Conservation (phyloP, 2,888 invertebrate species). For the Steinernema hermaphroditum region DNA sequence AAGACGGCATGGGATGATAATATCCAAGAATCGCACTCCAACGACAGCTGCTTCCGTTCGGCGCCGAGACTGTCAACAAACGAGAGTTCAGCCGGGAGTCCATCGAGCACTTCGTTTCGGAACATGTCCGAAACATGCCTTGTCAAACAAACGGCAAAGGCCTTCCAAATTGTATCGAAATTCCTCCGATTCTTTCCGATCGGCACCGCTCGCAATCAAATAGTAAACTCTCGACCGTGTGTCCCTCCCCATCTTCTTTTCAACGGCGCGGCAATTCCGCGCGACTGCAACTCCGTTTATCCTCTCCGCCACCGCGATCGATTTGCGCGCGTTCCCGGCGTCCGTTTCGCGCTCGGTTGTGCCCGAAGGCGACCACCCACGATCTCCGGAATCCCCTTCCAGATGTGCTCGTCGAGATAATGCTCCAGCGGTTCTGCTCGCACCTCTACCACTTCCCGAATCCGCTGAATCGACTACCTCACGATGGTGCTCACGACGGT, state of each 20-base stretch:
- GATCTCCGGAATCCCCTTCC: neutral
- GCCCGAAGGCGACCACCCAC: too few relatives aligned
- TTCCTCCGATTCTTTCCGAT: too few relatives aligned
- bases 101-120: too few relatives aligned
- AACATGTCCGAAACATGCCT: too few relatives aligned
- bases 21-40: too few relatives aligned
- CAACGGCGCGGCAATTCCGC: neutral
- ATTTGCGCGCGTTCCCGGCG: neutral
- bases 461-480: neutral
- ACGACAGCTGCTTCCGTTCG: too few relatives aligned
- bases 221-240: neutral
- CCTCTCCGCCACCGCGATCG: neutral
- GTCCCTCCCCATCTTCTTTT: neutral
- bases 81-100: too few relatives aligned
- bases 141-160: too few relatives aligned
- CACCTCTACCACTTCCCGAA: conserved; percentile 23
- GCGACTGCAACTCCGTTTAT: neutral
- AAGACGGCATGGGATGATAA: too few relatives aligned
- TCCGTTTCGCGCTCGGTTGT: neutral
- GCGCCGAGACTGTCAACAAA: too few relatives aligned
- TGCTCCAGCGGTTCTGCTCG: neutral
- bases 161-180: too few relatives aligned
- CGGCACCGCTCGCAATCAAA: neutral
- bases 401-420: neutral
- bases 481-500: conserved; percentile 61